A percentile compares a stretch with the other conserved stretches of the same genome.
Evolutionary conservation across 1,140 invertebrate genomes (phyloP).

Genomic region (Neodiprion virginianus): DNA sequence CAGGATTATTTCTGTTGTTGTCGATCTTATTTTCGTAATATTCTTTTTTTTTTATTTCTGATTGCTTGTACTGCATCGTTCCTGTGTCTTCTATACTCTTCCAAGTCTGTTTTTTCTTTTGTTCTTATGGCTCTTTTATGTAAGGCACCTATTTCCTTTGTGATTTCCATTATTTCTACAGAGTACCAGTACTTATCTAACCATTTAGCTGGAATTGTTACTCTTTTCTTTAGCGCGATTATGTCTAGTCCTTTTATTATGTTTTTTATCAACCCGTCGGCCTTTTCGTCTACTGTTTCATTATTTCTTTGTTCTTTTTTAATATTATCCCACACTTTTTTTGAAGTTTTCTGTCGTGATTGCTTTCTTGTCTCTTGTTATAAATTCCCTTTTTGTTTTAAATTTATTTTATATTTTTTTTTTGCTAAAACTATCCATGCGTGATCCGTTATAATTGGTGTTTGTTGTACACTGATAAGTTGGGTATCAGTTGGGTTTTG

Average conservation of each 20-base stretch:
- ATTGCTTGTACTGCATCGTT: background rate
- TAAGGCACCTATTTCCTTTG: background rate
- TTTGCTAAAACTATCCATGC: slow-evolving; percentile 14
- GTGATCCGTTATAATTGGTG: slow-evolving; percentile 21
- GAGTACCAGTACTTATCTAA: slow-evolving; percentile 15
- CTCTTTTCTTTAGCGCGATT: slow-evolving; percentile 11
- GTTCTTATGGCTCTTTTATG: background rate
- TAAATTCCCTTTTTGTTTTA: slow-evolving; percentile 3
- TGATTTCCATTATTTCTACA: background rate
- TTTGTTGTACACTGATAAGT: background rate
- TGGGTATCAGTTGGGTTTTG: background rate
- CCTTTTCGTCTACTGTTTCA: slow-evolving; percentile 3
- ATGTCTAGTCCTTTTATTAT: slow-evolving; percentile 11
- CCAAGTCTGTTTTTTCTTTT: background rate
- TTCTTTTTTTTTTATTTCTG: background rate
- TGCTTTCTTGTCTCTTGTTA: slow-evolving; percentile 8
- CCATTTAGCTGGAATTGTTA: slow-evolving; percentile 16
- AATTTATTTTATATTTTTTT: background rate
- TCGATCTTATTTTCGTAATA: slow-evolving; percentile 8
- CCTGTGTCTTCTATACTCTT: background rate
- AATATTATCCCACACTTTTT: background rate
- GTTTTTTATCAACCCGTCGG: slow-evolving; percentile 7
- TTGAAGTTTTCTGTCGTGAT: background rate
- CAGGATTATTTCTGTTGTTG: background rate
- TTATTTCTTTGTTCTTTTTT: background rate